Evolutionary conservation across 2,113 vertebrate genomes (phyloP).

Genomic region (Pipra filicauda): DNA sequence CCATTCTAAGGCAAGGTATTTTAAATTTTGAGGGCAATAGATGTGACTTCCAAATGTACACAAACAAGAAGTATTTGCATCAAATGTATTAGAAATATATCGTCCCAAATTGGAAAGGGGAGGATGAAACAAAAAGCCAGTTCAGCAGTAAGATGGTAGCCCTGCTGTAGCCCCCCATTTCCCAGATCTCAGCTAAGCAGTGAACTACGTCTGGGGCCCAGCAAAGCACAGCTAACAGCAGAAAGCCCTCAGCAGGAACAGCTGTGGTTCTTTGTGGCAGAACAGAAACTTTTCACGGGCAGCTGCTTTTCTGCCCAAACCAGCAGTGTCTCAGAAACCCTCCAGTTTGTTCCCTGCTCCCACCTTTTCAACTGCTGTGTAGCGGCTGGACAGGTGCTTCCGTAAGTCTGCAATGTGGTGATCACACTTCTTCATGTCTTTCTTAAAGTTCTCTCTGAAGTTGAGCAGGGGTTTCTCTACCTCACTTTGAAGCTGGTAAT

Average conservation of each 20-base stretch:
- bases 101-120: not conserved
- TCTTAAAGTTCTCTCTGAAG: conserved; percentile 98
- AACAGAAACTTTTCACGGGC: not conserved
- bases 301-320: not conserved
- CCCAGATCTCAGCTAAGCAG: not conserved
- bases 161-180: not conserved
- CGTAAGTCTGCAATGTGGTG: conserved; percentile 92
- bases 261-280: not conserved
- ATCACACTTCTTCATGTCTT: conserved; percentile 97
- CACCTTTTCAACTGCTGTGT: conserved; percentile 91
- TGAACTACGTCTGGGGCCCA: fast-evolving
- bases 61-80: not conserved
- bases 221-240: not conserved
- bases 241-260: not conserved
- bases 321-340: not conserved
- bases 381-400: conserved; percentile 92
- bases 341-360: not conserved
- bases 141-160: not conserved
- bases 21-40: not conserved
- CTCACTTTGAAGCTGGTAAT: conserved; percentile 89
- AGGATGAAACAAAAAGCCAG: not conserved
- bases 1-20: not conserved
- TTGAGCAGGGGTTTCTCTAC: conserved; percentile 95
- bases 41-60: not conserved
- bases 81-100: not conserved